A percentile compares a stretch with the other conserved stretches of the same genome.
Conservation (phyloP, 2,113 vertebrate genomes). For the Eudyptes chrysolophus region DNA sequence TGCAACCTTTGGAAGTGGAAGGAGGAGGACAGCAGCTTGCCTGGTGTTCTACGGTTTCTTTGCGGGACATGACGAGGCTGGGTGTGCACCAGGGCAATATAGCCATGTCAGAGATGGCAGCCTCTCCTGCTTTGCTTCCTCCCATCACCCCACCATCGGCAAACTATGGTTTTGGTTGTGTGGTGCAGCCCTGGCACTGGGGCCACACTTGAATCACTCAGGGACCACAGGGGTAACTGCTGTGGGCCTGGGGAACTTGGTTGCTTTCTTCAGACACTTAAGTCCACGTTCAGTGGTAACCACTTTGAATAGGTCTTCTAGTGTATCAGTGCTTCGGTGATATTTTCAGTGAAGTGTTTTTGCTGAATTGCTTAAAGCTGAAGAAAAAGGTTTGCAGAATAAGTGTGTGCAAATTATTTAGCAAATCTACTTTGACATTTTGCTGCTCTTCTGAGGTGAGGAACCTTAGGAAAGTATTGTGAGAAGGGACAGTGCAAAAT, state of each 20-base stretch:
- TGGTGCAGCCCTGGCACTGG: not conserved
- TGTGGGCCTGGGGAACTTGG: not conserved
- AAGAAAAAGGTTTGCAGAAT: not conserved
- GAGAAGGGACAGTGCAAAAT: not conserved
- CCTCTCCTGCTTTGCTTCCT: not conserved
- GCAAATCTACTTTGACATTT: not conserved
- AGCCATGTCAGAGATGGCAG: not conserved
- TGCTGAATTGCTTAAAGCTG: not conserved
- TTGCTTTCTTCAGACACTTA: not conserved
- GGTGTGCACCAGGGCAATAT: no score
- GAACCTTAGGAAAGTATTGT: not conserved
- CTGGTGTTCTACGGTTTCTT: rapidly evolving
- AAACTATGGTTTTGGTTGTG: not conserved
- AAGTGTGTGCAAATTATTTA: not conserved
- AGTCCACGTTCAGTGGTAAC: not conserved
- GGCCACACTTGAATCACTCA: rapidly evolving
- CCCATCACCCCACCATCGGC: not conserved
- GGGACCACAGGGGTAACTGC: not conserved
- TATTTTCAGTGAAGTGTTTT: not conserved
- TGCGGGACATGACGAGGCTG: rapidly evolving
- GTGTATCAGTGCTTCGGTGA: rapidly evolving
- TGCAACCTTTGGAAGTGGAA: not conserved
- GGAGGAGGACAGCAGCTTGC: not conserved
- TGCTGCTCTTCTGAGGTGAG: not conserved
- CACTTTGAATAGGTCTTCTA: not conserved